phyloP scores from a whole-genome alignment of 2,888 invertebrate genomes.

The Dyspetes luteomarginatus region DNA sequence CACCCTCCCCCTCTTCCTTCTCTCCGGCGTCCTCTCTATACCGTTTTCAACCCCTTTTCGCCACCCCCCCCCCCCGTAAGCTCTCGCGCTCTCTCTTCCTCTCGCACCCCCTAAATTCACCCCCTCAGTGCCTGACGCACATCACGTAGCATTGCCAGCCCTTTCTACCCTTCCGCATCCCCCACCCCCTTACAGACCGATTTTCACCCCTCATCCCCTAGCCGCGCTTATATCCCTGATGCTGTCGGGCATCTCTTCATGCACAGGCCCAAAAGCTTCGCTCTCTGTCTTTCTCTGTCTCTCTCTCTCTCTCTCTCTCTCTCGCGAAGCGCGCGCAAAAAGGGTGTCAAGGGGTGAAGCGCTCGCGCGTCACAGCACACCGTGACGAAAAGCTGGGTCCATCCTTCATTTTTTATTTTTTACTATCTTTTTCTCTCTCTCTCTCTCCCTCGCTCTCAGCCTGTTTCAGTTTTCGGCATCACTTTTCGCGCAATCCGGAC shows the following conservation, averaged over 20 bases:
- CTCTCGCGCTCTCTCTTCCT: neutral
- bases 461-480: constrained; percentile 1
- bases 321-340: constrained; percentile 49
- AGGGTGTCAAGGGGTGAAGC: constrained; percentile 65
- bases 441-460: neutral
- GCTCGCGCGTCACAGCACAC: constrained; percentile 51
- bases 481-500: constrained; percentile 19
- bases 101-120: constrained; percentile 14
- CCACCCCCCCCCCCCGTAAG: constrained; percentile 24
- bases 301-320: constrained; percentile 27
- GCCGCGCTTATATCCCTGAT: constrained; percentile 34
- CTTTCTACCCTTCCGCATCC: constrained; percentile 24
- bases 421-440: neutral
- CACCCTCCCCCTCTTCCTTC: neutral
- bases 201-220: constrained; percentile 29
- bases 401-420: constrained; percentile 11
- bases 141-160: constrained; percentile 41
- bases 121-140: constrained; percentile 40
- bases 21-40: constrained; percentile 10
- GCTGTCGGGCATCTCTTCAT: constrained; percentile 31
- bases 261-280: constrained; percentile 18
- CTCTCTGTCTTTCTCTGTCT: neutral
- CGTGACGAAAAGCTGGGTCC: constrained; percentile 30
- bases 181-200: constrained; percentile 12
- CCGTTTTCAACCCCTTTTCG: constrained; percentile 11